Evolutionary conservation across 2,888 invertebrate species (phyloP).

Genomic region (Gastracanthus pulcherrimus): DNA sequence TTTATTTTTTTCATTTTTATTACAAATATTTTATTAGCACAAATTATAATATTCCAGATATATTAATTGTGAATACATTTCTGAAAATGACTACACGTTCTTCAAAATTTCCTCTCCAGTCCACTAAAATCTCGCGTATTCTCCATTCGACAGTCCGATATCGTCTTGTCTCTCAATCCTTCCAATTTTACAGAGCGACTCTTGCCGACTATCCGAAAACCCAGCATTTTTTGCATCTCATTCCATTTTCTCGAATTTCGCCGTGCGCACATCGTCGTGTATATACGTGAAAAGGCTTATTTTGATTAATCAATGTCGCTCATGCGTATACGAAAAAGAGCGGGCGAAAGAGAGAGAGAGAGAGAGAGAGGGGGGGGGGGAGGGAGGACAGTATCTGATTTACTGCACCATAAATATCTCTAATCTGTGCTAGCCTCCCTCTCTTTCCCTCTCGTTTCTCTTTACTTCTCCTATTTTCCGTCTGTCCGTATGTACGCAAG

Average conservation of each 20-base stretch:
- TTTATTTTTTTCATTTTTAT: too few relatives aligned
- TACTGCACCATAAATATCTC: conserved; percentile 73
- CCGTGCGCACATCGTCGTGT: not conserved
- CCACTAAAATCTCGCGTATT: too few relatives aligned
- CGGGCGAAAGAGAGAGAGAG: conserved; percentile 13
- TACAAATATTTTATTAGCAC: too few relatives aligned
- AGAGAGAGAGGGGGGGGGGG: conserved; percentile 5
- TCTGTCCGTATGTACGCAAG: too few relatives aligned
- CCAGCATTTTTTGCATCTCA: not conserved
- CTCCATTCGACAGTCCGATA: too few relatives aligned
- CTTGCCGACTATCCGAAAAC: too few relatives aligned
- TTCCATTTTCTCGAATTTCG: not conserved
- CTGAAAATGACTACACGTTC: too few relatives aligned
- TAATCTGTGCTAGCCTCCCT: conserved; percentile 67
- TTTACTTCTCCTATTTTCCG: conserved; percentile 54
- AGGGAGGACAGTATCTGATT: conserved; percentile 63
- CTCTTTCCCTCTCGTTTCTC: conserved; percentile 32
- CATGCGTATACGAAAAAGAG: conserved; percentile 47
- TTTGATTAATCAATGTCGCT: conserved; percentile 67
- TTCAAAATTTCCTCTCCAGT: too few relatives aligned
- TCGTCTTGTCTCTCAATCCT: too few relatives aligned
- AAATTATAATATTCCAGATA: too few relatives aligned
- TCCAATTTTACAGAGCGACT: too few relatives aligned
- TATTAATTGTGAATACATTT: too few relatives aligned
- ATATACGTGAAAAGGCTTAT: conserved; percentile 59